Conservation (phyloP, 2,888 invertebrate genomes). For the Arrhopalites spinosus region DNA sequence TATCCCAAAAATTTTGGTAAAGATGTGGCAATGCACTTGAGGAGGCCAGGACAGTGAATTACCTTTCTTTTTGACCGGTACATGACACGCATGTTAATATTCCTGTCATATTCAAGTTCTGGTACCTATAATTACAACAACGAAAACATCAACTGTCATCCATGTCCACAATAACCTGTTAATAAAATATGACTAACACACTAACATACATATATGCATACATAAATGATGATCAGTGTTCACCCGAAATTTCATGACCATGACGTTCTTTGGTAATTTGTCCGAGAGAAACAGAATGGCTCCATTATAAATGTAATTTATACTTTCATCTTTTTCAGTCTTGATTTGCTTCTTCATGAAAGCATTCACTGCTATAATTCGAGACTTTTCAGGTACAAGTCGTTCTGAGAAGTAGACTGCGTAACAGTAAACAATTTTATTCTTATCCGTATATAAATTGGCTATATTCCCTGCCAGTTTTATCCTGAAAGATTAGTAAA, state of each 20-base stretch:
- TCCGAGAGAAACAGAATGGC: not conserved
- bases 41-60: not conserved
- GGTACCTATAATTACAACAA: not conserved
- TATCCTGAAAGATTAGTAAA: too few species aligned
- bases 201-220: not conserved
- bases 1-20: conserved; percentile 15
- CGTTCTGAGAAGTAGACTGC: conserved; percentile 4
- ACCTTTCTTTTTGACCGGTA: conserved; percentile 6
- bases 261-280: not conserved
- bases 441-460: not conserved
- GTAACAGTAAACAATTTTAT: conserved; percentile 10
- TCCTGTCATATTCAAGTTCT: not conserved
- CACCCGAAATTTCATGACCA: not conserved
- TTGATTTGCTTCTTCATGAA: not conserved
- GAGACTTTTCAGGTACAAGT: not conserved
- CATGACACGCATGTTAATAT: conserved; percentile 1
- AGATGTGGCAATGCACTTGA: conserved; percentile 4
- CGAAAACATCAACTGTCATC: not conserved
- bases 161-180: not conserved
- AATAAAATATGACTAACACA: not conserved
- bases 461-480: conserved; percentile 1
- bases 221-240: not conserved
- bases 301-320: conserved; percentile 7
- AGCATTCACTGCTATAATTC: not conserved
- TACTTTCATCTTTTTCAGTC: not conserved